phyloP scores from a whole-genome alignment of 2,113 vertebrate genomes.

The Garra rufa region DNA sequence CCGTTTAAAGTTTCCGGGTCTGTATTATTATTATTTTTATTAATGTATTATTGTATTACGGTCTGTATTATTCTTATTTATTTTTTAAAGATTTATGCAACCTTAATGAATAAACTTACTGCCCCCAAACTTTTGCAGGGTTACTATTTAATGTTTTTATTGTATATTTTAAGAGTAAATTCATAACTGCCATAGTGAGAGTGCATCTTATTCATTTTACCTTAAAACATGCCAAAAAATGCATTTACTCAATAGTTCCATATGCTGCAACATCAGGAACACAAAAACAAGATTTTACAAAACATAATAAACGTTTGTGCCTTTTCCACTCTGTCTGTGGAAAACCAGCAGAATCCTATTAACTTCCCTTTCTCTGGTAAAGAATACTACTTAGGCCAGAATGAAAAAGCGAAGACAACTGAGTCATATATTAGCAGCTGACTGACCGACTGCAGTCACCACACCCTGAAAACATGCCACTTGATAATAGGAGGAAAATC shows the following conservation, averaged over 20 bases:
- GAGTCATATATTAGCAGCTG: constrained; percentile 22
- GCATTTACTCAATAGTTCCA: background rate
- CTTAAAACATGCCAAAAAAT: background rate
- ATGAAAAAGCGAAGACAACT: background rate
- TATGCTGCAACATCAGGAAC: background rate
- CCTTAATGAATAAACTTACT: too few relatives aligned
- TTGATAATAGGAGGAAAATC: constrained; percentile 28
- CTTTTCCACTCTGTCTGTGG: background rate
- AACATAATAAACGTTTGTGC: background rate
- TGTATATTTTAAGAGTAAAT: background rate
- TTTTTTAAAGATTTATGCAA: constrained; percentile 1
- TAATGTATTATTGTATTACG: too few relatives aligned
- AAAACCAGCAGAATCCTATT: background rate
- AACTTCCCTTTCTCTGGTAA: background rate
- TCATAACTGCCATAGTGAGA: background rate
- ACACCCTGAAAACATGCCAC: constrained; percentile 44
- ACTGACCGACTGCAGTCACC: background rate
- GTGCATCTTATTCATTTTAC: background rate
- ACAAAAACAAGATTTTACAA: background rate
- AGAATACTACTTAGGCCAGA: background rate
- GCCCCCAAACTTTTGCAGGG: too few relatives aligned
- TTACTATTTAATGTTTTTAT: too few relatives aligned
- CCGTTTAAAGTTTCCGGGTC: background rate
- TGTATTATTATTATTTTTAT: too few relatives aligned
- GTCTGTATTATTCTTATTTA: too few relatives aligned